Evolutionary conservation across 2,888 invertebrate genomes (phyloP).

Genomic region (Acholoe squamosa): DNA sequence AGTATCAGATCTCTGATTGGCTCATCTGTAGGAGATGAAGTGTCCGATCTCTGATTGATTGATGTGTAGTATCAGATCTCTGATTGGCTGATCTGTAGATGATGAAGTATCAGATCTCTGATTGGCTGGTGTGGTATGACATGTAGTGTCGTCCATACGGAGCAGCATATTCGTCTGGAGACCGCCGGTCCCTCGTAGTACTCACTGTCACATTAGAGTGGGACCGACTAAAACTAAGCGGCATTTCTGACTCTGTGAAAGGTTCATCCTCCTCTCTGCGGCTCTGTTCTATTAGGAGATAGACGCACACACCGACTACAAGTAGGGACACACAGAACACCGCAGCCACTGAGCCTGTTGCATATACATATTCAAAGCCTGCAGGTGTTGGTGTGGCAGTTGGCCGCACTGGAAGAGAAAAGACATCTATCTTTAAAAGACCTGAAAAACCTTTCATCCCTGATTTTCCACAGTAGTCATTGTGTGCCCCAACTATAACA

Average conservation of each 20-base stretch:
- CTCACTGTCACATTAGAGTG: not conserved
- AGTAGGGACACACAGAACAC: constrained; percentile 43
- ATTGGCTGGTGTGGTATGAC: constrained; percentile 34
- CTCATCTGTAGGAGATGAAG: not conserved
- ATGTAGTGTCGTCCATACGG: constrained; percentile 50
- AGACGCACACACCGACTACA: constrained; percentile 51
- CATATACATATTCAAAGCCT: constrained; percentile 70
- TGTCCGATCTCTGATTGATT: constrained; percentile 12
- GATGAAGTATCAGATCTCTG: constrained; percentile 7
- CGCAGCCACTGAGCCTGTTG: constrained; percentile 69
- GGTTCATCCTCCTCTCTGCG: not conserved
- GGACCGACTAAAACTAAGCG: constrained; percentile 38
- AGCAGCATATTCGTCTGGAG: constrained; percentile 15
- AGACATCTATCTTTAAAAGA: too few relatives aligned
- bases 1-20: not conserved
- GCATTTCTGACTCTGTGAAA: constrained; percentile 56
- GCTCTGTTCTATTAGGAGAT: constrained; percentile 54
- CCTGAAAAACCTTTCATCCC: too few relatives aligned
- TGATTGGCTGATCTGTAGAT: not conserved
- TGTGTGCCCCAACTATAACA: too few relatives aligned
- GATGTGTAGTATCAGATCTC: not conserved
- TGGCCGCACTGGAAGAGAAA: constrained; percentile 68
- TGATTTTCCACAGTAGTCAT: too few relatives aligned
- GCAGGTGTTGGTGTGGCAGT: constrained; percentile 71
- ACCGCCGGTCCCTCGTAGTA: not conserved